Percentiles rank a stretch among this genome's conserved stretches.
Evolutionary conservation across 2,113 vertebrate species (phyloP).

Genomic region (Colaptes auratus): DNA sequence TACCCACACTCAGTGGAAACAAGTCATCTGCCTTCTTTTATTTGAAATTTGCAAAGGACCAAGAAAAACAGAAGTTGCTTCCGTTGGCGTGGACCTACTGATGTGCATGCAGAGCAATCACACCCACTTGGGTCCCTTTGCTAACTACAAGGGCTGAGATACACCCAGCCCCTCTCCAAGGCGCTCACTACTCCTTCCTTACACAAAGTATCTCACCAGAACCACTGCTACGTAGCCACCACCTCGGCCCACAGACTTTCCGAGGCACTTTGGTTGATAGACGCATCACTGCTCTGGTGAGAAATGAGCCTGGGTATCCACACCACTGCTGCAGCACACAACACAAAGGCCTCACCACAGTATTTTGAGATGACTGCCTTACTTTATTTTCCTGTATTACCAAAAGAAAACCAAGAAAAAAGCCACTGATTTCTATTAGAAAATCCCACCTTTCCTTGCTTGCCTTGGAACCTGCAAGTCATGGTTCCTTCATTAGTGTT

Average conservation of each 20-base stretch:
- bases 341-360: neutral
- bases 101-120: constrained; percentile 5
- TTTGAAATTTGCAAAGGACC: constrained; percentile 22
- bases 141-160: fast-evolving
- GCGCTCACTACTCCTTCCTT: neutral
- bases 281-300: neutral
- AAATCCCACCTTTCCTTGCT: neutral
- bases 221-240: fast-evolving
- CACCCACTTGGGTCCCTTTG: neutral
- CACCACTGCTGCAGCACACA: neutral
- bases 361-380: neutral
- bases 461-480: neutral
- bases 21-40: constrained; percentile 40
- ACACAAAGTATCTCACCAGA: neutral
- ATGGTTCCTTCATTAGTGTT: neutral
- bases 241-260: neutral
- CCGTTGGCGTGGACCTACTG: neutral
- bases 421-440: neutral
- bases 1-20: neutral
- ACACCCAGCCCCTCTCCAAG: neutral
- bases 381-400: neutral
- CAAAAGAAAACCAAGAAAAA: neutral
- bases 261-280: fast-evolving
- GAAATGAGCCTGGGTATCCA: neutral
- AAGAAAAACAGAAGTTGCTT: constrained; percentile 44